phyloP scores from a whole-genome alignment of 2,113 vertebrate species.

The Tauraco erythrolophus region DNA sequence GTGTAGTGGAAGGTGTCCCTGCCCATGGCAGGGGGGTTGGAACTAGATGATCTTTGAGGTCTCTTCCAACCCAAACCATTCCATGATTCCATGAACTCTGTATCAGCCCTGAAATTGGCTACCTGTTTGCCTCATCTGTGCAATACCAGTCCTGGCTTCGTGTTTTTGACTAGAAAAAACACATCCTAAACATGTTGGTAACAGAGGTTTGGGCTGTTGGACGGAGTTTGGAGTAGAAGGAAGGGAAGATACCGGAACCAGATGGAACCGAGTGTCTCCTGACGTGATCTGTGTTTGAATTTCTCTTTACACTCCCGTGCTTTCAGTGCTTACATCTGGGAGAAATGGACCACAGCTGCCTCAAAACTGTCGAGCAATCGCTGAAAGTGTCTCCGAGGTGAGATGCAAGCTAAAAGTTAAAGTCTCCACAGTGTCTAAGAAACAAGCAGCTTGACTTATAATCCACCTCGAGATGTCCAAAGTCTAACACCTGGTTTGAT shows the following conservation, averaged over 20 bases:
- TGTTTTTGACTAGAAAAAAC: neutral
- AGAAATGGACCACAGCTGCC: neutral
- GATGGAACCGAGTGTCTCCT: neutral
- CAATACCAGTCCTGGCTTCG: neutral
- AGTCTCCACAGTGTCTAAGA: neutral
- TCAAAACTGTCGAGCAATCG: neutral
- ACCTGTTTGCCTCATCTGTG: neutral
- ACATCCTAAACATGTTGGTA: neutral
- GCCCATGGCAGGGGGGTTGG: too few species aligned
- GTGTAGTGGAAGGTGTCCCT: too few species aligned
- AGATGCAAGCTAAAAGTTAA: neutral
- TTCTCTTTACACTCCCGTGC: neutral
- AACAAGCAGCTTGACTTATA: neutral
- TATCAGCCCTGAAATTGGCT: neutral
- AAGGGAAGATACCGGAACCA: neutral
- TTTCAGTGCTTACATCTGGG: neutral
- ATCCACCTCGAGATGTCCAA: neutral
- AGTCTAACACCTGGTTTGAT: neutral
- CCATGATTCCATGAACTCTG: neutral
- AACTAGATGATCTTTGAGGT: too few species aligned
- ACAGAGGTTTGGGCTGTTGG: neutral
- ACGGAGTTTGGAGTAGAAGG: neutral
- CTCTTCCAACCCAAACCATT: too few species aligned
- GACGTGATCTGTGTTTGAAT: rapidly evolving
- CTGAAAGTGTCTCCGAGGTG: neutral